Conservation (phyloP, 1,140 invertebrate genomes). For the Microplitis mediator region DNA sequence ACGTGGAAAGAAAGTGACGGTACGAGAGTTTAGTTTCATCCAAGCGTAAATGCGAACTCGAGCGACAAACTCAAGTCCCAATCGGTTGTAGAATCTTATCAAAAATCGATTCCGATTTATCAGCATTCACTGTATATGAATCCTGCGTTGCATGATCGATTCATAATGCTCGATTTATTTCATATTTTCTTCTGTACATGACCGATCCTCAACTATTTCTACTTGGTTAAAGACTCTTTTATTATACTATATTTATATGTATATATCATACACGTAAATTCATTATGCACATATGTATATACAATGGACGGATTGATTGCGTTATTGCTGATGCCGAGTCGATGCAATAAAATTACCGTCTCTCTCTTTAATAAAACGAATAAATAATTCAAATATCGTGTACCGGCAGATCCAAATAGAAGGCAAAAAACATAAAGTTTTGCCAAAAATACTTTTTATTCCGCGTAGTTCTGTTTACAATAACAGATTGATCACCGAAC, state of each 20-base stretch:
- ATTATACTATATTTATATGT: not conserved
- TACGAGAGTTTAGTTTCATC: slow-evolving; percentile 25
- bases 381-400: too few relatives aligned
- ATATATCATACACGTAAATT: too few relatives aligned
- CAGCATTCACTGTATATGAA: slow-evolving; percentile 11
- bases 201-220: not conserved
- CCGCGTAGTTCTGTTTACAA: too few relatives aligned
- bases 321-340: too few relatives aligned
- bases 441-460: too few relatives aligned
- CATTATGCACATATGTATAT: too few relatives aligned
- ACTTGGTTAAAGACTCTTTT: not conserved
- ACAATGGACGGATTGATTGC: too few relatives aligned
- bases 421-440: too few relatives aligned
- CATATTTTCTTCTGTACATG: slow-evolving; percentile 15
- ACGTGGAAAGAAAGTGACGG: slow-evolving; percentile 22
- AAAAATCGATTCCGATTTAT: slow-evolving; percentile 35
- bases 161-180: slow-evolving; percentile 33
- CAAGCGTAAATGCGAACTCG: slow-evolving; percentile 22
- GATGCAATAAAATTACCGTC: too few relatives aligned
- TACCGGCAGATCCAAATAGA: too few relatives aligned
- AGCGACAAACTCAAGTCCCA: slow-evolving; percentile 1
- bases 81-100: slow-evolving; percentile 28
- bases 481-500: too few relatives aligned
- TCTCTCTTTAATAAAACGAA: too few relatives aligned
- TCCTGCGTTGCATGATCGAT: slow-evolving; percentile 14